phyloP scores from a whole-genome alignment of 2,888 invertebrate genomes.

The Drosophila multiciliata region DNA sequence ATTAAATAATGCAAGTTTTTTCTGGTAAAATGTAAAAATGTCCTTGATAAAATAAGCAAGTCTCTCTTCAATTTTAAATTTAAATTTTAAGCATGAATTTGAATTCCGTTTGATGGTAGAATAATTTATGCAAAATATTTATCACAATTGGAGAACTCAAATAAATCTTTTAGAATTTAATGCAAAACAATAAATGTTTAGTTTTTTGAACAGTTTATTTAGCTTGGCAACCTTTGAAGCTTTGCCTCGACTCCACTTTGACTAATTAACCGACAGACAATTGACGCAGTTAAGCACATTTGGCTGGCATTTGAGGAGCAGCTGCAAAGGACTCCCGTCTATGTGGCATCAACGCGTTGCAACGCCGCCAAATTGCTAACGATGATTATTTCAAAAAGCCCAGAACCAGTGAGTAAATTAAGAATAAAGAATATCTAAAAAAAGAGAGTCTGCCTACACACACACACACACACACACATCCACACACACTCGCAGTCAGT shows the following conservation, averaged over 20 bases:
- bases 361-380: slow-evolving; percentile 39
- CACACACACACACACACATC: neutral
- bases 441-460: neutral
- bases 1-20: no score
- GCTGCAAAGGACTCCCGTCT: slow-evolving; percentile 28
- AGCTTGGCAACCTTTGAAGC: neutral
- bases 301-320: slow-evolving; percentile 14
- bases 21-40: no score
- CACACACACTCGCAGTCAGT: slow-evolving; percentile 6
- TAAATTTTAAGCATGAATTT: neutral
- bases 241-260: slow-evolving; percentile 16
- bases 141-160: no score
- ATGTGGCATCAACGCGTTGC: neutral
- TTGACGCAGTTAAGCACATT: slow-evolving; percentile 39
- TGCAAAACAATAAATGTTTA: neutral
- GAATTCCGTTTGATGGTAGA: no score
- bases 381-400: slow-evolving; percentile 33
- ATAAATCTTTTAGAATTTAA: no score
- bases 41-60: neutral
- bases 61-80: neutral
- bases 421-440: slow-evolving; percentile 15
- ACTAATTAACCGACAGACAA: slow-evolving; percentile 47
- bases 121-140: no score
- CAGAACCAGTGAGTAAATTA: slow-evolving; percentile 7
- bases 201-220: neutral